Percentiles rank a stretch among this genome's conserved stretches.
Evolutionary conservation across 2,113 vertebrate genomes (phyloP).

Genomic region (Pygoscelis adeliae): DNA sequence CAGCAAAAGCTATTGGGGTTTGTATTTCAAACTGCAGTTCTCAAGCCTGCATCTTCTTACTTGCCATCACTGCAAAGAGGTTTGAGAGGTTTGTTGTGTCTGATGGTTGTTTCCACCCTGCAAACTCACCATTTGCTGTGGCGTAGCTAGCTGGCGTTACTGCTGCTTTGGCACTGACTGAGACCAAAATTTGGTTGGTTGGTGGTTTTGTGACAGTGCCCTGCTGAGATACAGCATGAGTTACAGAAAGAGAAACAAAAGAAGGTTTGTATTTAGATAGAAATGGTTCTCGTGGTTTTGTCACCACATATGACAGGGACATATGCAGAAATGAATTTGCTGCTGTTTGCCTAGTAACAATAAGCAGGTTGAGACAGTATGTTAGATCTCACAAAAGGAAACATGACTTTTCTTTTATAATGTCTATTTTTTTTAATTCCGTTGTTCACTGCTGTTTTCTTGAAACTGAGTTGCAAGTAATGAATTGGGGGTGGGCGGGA

Average conservation of each 20-base stretch:
- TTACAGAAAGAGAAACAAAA: neutral
- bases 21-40: neutral
- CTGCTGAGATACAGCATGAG: neutral
- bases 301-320: neutral
- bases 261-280: neutral
- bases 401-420: neutral
- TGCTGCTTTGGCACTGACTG: neutral
- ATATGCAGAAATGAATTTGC: neutral
- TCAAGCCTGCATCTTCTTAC: neutral
- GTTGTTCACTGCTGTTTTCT: neutral
- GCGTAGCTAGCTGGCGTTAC: neutral
- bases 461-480: neutral
- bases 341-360: conserved; percentile 11
- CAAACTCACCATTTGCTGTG: neutral
- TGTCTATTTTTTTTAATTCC: neutral
- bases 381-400: neutral
- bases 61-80: neutral
- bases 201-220: neutral
- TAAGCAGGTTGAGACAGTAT: neutral
- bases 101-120: neutral
- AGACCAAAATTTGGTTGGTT: neutral
- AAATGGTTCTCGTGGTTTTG: neutral
- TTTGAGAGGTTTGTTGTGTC: neutral
- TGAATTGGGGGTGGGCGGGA: neutral
- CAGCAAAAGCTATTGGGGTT: neutral